Evolutionary conservation across 2,797 vertebrate species (phyloP), one percentile per base, ranked within the genome.

Genomic region (Myotis myotis): DNA sequence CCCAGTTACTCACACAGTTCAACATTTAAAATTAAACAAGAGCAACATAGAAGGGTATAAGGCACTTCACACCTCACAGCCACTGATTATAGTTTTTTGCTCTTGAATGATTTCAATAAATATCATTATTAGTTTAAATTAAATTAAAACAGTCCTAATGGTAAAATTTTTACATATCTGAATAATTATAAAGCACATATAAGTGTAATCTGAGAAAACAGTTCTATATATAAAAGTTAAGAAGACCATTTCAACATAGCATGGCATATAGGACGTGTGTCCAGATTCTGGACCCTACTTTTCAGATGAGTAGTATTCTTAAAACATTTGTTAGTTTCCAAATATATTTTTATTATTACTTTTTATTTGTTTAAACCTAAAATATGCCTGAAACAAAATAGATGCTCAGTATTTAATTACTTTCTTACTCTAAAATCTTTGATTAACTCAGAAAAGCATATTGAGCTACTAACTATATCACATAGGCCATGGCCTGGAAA

Each of bases 21-120:
- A 94, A 84, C 30, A 60, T 64, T 86, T 66, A 70, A 75, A 89
- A 78, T 94, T 87, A 96, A 62, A 51, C 12, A 87, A 64, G 7
- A 85, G 8, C 7, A 76, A 49, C 44, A 85, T 2, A 57, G 30
- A 94, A 11, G 20, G 20, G 15, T 36, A 62, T 64, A 93, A 86
- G 11, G 2, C 20, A 62, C 3, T 75, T n/a, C 12, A 13, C 57
- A 60, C 15, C 41, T 0, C 60, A 30, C 6, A 81, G 41, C 1
- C 22, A 87, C 1, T 78, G 11, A 79, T 68, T 70, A 25, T 57
- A 71, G 66, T 85, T 51, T 64, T 51, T 38, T 38, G 53, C 33
- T 83, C n/a, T 62, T 68, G 16, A 41, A 55, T 79, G 23, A 12
- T 57, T 84, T 92, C 3, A 88, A 66, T 66, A 84, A 87, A 51